Percentiles rank a stretch among this genome's conserved stretches.
These are phyloP conservation scores for Zingel zingel DNA, from an alignment of 2,113 vertebrate genomes.

Conservation along the genomic window DNA sequence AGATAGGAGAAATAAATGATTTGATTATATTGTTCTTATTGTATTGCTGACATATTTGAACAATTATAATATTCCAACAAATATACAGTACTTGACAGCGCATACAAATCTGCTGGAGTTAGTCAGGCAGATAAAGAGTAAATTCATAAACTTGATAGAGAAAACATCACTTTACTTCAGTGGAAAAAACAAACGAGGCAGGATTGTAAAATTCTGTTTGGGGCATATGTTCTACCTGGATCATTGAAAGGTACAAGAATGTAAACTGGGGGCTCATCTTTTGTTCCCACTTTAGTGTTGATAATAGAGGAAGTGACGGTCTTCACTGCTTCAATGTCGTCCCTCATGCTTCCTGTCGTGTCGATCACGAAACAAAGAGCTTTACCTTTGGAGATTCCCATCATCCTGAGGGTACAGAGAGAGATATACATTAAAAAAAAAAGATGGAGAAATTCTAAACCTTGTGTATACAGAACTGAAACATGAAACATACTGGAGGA, in stretches of 20 bases:
- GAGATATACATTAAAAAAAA: not conserved
- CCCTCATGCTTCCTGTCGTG: constrained; percentile 75
- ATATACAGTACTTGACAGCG: too few species aligned
- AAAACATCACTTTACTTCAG: not conserved
- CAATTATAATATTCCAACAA: not conserved
- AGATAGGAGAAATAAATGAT: not conserved
- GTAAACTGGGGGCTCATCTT: constrained; percentile 65
- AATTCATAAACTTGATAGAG: not conserved
- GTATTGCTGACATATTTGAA: not conserved
- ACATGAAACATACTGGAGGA: constrained; percentile 62
- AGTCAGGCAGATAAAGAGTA: not conserved
- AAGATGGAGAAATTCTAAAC: too few species aligned
- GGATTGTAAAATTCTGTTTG: not conserved
- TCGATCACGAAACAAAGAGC: constrained; percentile 79
- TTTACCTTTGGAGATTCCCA: constrained; percentile 70
- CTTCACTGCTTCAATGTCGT: constrained; percentile 66
- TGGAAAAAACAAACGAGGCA: not conserved
- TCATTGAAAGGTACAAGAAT: constrained; percentile 80
- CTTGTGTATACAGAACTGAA: not conserved
- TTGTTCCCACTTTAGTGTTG: constrained; percentile 49
- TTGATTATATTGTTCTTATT: not conserved
- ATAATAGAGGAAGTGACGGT: constrained; percentile 58
- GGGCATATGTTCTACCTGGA: constrained; percentile 61
- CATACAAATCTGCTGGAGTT: not conserved
- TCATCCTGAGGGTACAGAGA: constrained; percentile 56